Percentiles rank a stretch among this genome's conserved stretches.
Evolutionary conservation across 2,113 vertebrate species (phyloP).

Genomic region (Anthoscopus minutus): DNA sequence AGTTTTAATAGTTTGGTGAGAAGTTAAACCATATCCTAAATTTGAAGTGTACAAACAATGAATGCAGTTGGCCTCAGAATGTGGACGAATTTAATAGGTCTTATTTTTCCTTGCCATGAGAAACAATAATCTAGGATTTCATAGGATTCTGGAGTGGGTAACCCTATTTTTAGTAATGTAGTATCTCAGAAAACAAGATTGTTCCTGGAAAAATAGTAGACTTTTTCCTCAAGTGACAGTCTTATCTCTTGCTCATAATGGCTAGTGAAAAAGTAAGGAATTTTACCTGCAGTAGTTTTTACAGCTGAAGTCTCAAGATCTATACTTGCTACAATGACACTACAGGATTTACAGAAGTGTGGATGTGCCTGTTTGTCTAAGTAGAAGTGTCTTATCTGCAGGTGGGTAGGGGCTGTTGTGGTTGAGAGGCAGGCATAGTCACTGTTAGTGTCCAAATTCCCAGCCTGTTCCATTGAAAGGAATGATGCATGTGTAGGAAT

Average conservation of each 20-base stretch:
- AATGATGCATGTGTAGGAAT: not conserved
- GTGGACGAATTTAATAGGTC: not conserved
- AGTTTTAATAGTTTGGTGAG: not conserved
- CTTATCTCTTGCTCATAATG: not conserved
- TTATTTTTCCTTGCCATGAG: not conserved
- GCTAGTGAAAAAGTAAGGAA: not conserved
- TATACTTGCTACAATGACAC: not conserved
- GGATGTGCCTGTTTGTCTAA: not conserved
- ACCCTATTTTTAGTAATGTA: not conserved
- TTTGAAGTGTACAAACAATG: not conserved
- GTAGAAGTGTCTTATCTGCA: not conserved
- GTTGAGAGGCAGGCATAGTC: not conserved
- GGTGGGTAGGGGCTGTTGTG: not conserved
- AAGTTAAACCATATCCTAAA: not conserved
- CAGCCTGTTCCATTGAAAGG: not conserved
- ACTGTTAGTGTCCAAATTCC: not conserved
- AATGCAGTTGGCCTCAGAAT: not conserved
- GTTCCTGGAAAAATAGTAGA: not conserved
- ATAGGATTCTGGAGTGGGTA: not conserved
- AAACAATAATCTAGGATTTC: not conserved
- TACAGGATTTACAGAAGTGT: not conserved
- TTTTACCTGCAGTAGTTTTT: not conserved
- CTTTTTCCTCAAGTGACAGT: not conserved
- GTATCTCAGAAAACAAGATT: not conserved
- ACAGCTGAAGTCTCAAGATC: not conserved